Conservation (phyloP, 2,113 vertebrate species). For the Ploceus nigricollis region DNA sequence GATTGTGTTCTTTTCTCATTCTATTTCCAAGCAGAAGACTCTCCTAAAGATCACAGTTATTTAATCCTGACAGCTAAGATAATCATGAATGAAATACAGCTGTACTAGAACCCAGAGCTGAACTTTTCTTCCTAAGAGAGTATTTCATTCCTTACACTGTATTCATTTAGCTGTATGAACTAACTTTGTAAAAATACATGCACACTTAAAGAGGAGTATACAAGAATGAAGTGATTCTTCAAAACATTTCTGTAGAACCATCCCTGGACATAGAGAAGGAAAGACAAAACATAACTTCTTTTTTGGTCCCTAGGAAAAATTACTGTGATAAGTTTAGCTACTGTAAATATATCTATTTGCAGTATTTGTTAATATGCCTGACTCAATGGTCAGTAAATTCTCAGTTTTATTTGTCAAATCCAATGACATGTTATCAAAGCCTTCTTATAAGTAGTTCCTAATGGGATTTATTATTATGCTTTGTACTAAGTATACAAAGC, state of each 20-base stretch:
- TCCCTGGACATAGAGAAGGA: neutral
- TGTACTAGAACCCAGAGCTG: neutral
- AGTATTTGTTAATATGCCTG: neutral
- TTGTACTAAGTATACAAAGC: neutral
- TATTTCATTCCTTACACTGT: neutral
- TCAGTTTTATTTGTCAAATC: neutral
- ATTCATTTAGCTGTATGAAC: neutral
- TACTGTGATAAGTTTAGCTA: no score
- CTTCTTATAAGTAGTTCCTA: neutral
- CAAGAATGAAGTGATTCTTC: neutral
- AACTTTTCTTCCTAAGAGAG: neutral
- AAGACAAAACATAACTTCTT: neutral
- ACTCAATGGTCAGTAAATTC: neutral
- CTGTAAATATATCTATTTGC: neutral
- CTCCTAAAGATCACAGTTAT: neutral
- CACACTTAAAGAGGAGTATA: neutral
- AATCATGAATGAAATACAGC: neutral
- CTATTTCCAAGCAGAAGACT: neutral
- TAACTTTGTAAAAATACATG: neutral
- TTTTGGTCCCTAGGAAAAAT: no score
- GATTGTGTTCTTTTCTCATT: neutral
- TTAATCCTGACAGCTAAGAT: neutral
- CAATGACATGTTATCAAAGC: neutral
- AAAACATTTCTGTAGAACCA: neutral
- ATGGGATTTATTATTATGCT: neutral